These are phyloP conservation scores for Bombus terrestris DNA, from an alignment of 1,140 invertebrate genomes.

Conservation along the genomic window DNA sequence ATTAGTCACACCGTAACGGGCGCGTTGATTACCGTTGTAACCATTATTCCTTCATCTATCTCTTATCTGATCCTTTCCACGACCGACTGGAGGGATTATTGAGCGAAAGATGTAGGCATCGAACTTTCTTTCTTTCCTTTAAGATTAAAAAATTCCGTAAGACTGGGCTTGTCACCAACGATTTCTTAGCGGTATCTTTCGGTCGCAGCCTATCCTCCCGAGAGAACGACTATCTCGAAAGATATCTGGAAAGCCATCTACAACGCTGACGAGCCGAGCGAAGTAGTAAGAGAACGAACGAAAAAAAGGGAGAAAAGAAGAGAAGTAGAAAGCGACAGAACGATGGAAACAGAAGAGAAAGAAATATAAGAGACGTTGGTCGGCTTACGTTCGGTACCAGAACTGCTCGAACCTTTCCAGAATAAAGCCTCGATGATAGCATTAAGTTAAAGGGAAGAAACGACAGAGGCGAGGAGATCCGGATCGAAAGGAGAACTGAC, in stretches of 20 bases:
- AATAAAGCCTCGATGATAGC: slow-evolving; percentile 37
- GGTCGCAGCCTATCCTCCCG: slow-evolving; percentile 40
- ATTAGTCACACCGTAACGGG: slow-evolving; percentile 16
- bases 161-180: slow-evolving; percentile 21
- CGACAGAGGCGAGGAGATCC: not conserved
- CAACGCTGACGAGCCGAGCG: slow-evolving; percentile 43
- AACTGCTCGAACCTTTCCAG: slow-evolving; percentile 53
- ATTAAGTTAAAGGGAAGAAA: slow-evolving; percentile 50
- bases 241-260: slow-evolving; percentile 60
- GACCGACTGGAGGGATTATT: not conserved
- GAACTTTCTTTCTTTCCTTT: not conserved
- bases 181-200: slow-evolving; percentile 44
- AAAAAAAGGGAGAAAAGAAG: not conserved
- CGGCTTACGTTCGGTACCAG: slow-evolving; percentile 31
- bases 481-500: not conserved
- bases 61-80: not conserved
- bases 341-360: not conserved
- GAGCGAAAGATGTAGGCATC: not conserved
- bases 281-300: slow-evolving; percentile 27
- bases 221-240: slow-evolving; percentile 42
- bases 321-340: not conserved
- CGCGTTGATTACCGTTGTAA: not conserved
- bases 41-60: slow-evolving; percentile 15
- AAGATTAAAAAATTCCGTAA: slow-evolving; percentile 61
- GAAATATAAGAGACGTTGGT: slow-evolving; percentile 47